Evolutionary conservation across 2,113 vertebrate species (phyloP), one percentile per base, ranked within the genome.

Genomic region (Etheostoma cragini): DNA sequence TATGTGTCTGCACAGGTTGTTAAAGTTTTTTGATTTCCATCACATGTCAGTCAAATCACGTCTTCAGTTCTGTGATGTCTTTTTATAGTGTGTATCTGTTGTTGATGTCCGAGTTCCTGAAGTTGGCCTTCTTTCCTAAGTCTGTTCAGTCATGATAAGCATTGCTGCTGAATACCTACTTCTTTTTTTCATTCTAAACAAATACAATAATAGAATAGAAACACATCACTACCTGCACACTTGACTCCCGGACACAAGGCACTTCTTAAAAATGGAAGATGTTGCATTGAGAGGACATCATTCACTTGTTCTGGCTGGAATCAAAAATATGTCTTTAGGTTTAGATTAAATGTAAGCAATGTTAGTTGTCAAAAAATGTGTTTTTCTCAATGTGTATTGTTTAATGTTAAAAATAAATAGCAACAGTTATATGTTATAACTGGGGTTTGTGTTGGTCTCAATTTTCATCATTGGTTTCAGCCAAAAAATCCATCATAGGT

Each of bases 1-100:
- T 17, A n/a, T 33, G 13, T 52, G 2, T 47, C 38, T 19, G 11
- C 35, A 58, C 22, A 33, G 46, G 14, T 45, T 8, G 26, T 24
- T 54, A 46, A 33, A 45, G 26, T 70, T 70, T 74, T 61, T 19
- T 8, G 5, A 24, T 24, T 54, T 45, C n/a, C 35, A 47, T 53
- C 19, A 57, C 21, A 33, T 68, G 46, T 73, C 72, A 60, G 50
- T 82, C 67, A 85, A 72, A 53, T 49, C 47, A 8, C 3, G 19
- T 58, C 52, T 68, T 45, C 17, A 50, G 11, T 12, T 2, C 21
- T 47, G 22, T 11, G 14, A 11, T 57, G 21, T 53, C 57, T 26
- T 58, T 66, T 49, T 57, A 38, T 26, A 8, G 71, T 21, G 12
- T 67, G 64, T 65, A 74, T 53, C 52, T 53, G 6, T 14, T 38